Conservation (phyloP, 2,888 invertebrate species). For the Sinopyrophorus schimmeli region DNA sequence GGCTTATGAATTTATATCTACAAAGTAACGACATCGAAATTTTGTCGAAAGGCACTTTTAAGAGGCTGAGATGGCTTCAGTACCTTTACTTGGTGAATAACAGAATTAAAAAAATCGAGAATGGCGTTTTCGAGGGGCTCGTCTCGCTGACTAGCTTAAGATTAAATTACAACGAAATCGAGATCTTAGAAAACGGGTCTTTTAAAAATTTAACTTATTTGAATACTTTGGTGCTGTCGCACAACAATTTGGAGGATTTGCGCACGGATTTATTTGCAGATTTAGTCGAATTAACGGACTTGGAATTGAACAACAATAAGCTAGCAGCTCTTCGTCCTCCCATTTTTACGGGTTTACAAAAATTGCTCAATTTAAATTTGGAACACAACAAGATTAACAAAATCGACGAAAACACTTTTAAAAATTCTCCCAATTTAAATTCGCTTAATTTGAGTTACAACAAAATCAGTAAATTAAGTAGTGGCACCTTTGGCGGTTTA, state of each 20-base stretch:
- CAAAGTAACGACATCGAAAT: slow-evolving; percentile 5
- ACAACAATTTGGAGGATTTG: slow-evolving; percentile 3
- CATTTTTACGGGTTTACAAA: slow-evolving; percentile 1
- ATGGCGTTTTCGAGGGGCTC: slow-evolving; percentile 5
- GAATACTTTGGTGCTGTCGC: neutral
- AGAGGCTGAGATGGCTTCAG: slow-evolving; percentile 4
- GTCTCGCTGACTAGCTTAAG: neutral
- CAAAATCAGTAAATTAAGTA: neutral
- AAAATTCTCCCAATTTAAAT: neutral
- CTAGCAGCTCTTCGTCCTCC: neutral
- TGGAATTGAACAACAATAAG: slow-evolving; percentile 10
- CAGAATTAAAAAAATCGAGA: slow-evolving; percentile 5
- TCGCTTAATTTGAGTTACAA: slow-evolving; percentile 8
- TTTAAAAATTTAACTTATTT: slow-evolving; percentile 11
- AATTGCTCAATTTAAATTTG: slow-evolving; percentile 2
- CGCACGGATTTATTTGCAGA: neutral
- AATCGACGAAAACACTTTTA: slow-evolving; percentile 4
- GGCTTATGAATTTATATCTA: slow-evolving; percentile 6
- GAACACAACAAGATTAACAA: slow-evolving; percentile 6
- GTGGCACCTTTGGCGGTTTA: slow-evolving; percentile 1
- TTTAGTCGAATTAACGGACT: neutral
- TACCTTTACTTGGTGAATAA: slow-evolving; percentile 7
- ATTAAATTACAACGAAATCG: slow-evolving; percentile 6
- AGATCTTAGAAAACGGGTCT: neutral
- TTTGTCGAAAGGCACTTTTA: slow-evolving; percentile 7